phyloP scores from a whole-genome alignment of 2,113 vertebrate genomes.

The Aptenodytes forsteri region DNA sequence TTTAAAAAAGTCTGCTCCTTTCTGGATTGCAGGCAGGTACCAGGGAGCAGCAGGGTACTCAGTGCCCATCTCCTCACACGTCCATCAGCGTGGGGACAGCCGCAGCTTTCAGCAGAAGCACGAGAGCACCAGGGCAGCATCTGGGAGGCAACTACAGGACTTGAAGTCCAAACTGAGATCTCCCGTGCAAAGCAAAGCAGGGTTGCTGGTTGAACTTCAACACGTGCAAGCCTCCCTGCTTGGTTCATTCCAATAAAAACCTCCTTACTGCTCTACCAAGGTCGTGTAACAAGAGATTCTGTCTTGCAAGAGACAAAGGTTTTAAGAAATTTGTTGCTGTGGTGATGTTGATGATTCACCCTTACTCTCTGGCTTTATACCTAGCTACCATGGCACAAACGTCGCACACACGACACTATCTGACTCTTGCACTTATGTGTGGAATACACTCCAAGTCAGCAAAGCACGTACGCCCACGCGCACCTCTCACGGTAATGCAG shows the following conservation, averaged over 20 bases:
- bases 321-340: conserved; percentile 17
- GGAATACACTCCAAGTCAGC: background rate
- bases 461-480: background rate
- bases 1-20: background rate
- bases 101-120: background rate
- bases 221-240: background rate
- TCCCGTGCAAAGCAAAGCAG: background rate
- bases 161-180: background rate
- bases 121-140: background rate
- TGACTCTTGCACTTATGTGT: background rate
- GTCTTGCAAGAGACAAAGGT: background rate
- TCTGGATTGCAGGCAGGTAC: background rate
- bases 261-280: accelerated
- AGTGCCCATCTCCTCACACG: accelerated
- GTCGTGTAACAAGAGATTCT: accelerated
- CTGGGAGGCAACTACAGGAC: background rate
- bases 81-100: accelerated
- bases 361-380: background rate
- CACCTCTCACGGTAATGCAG: background rate
- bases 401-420: background rate
- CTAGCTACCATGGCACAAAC: background rate
- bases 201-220: background rate
- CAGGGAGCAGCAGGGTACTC: background rate
- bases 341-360: conserved; percentile 34
- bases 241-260: background rate